These are phyloP conservation scores for Toxotes lorentzi DNA, from an alignment of 2,797 vertebrate genomes.

Conservation along the genomic window DNA sequence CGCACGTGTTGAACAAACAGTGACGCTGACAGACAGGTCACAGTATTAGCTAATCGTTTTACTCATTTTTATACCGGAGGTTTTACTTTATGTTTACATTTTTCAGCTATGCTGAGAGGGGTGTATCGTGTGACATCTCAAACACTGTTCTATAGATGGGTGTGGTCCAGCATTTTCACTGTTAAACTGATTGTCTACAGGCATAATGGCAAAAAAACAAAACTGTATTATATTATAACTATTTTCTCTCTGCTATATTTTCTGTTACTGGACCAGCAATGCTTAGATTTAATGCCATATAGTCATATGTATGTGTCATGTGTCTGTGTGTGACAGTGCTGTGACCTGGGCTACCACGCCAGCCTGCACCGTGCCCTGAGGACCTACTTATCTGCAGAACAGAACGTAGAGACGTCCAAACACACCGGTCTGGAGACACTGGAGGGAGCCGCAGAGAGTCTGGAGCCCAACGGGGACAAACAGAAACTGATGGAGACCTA, in stretches of 20 bases:
- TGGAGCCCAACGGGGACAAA: constrained; percentile 96
- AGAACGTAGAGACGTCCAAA: constrained; percentile 95
- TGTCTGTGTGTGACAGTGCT: constrained; percentile 88
- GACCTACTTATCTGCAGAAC: constrained; percentile 96
- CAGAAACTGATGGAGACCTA: constrained; percentile 98
- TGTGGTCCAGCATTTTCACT: background rate
- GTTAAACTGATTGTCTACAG: background rate
- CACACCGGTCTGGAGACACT: constrained; percentile 94
- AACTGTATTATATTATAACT: background rate
- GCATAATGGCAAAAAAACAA: background rate
- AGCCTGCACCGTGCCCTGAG: constrained; percentile 95
- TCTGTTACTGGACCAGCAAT: background rate
- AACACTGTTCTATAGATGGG: background rate
- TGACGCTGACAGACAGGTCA: background rate
- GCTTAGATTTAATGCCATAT: background rate
- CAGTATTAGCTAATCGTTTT: background rate
- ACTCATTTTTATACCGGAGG: no score
- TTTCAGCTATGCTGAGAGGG: background rate
- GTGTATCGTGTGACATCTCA: background rate
- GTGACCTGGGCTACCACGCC: constrained; percentile 98
- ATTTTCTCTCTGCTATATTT: background rate
- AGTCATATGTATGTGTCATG: background rate
- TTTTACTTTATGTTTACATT: no score
- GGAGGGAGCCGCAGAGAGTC: constrained; percentile 93
- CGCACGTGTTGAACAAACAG: background rate